Evolutionary conservation across 2,797 vertebrate species (phyloP).

Genomic region (Poeciliopsis presidionis): DNA sequence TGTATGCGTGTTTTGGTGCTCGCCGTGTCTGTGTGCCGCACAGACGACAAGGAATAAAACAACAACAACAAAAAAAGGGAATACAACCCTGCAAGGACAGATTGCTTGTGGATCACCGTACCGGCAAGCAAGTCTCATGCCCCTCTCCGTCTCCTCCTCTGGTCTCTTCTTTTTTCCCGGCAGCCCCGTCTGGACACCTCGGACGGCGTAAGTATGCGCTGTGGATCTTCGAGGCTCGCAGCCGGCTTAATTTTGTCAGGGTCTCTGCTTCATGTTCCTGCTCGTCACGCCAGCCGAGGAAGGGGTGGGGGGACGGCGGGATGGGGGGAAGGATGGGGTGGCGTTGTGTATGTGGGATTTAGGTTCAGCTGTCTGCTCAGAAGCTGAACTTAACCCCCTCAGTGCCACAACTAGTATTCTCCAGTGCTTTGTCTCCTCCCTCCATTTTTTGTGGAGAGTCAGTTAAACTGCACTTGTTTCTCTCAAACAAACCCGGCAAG

Average conservation of each 20-base stretch:
- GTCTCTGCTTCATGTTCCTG: constrained; percentile 65
- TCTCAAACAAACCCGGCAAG: constrained; percentile 19
- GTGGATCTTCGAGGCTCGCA: constrained; percentile 40
- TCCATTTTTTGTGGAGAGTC: constrained; percentile 64
- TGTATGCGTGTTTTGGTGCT: constrained; percentile 58
- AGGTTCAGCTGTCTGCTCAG: constrained; percentile 83
- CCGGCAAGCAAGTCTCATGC: constrained; percentile 72
- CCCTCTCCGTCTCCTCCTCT: constrained; percentile 60
- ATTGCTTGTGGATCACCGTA: constrained; percentile 58
- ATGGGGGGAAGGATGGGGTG: constrained; percentile 47
- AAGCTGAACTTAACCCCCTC: constrained; percentile 64
- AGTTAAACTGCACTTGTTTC: constrained; percentile 52
- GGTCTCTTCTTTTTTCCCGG: constrained; percentile 61
- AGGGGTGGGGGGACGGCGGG: constrained; percentile 50
- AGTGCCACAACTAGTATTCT: constrained; percentile 27
- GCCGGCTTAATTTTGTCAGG: constrained; percentile 69
- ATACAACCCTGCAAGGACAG: constrained; percentile 46
- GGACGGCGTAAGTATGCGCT: constrained; percentile 77
- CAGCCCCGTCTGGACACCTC: constrained; percentile 65
- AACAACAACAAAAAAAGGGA: constrained; percentile 48
- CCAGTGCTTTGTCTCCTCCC: constrained; percentile 51
- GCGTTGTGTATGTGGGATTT: constrained; percentile 75
- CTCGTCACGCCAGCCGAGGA: constrained; percentile 60
- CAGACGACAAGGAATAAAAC: constrained; percentile 61
- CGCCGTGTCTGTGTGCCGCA: constrained; percentile 59